Percentiles rank a stretch among this genome's conserved stretches.
phyloP scores from a whole-genome alignment of 1,140 invertebrate genomes.

The Dreissena rostriformis region DNA sequence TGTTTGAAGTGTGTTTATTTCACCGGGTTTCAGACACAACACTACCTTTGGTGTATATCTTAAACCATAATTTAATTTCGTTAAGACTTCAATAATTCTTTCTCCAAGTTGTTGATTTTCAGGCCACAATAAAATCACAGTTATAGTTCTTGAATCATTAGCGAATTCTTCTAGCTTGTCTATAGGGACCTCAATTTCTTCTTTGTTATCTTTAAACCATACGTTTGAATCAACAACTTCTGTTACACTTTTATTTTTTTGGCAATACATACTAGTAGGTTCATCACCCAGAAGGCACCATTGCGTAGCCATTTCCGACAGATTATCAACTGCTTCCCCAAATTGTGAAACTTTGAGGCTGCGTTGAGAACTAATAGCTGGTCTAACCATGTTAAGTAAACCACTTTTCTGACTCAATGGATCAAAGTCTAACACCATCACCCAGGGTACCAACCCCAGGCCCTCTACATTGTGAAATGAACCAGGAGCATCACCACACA shows the following conservation, averaged over 20 bases:
- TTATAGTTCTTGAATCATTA: constrained; percentile 60
- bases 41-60: constrained; percentile 49
- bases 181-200: constrained; percentile 47
- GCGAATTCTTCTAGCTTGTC: constrained; percentile 55
- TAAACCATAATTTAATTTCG: constrained; percentile 42
- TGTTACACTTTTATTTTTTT: constrained; percentile 27
- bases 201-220: constrained; percentile 57
- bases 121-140: constrained; percentile 62
- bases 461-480: not conserved
- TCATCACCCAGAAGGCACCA: constrained; percentile 66
- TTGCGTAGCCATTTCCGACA: constrained; percentile 59
- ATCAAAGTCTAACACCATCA: constrained; percentile 48
- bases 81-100: constrained; percentile 57
- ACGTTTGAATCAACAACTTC: constrained; percentile 7
- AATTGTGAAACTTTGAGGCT: constrained; percentile 57
- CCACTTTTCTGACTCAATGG: constrained; percentile 52
- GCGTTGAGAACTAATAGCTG: constrained; percentile 40
- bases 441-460: constrained; percentile 16
- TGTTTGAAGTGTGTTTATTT: not conserved
- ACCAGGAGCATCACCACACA: constrained; percentile 21
- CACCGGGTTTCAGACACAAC: constrained; percentile 32
- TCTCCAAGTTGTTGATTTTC: constrained; percentile 12
- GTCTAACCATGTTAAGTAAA: constrained; percentile 52
- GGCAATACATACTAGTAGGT: constrained; percentile 54
- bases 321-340: constrained; percentile 38